phyloP scores from a whole-genome alignment of 1,140 invertebrate species.

The Pinna nobilis region DNA sequence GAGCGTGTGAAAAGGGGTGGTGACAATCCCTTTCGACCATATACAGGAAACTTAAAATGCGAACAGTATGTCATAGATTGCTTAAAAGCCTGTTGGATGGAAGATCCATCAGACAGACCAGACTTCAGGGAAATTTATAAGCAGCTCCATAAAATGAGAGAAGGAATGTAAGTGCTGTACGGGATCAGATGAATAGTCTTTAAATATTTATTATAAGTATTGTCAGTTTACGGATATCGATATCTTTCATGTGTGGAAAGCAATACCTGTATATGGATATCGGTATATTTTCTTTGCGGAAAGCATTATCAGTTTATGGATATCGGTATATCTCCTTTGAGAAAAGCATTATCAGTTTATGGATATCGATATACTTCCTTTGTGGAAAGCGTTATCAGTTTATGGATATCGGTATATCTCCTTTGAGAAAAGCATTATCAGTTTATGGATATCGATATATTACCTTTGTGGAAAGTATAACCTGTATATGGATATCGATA shows the following conservation, averaged over 20 bases:
- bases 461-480: too few species aligned
- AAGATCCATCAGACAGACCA: slow-evolving; percentile 70
- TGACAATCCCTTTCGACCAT: slow-evolving; percentile 73
- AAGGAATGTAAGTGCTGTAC: slow-evolving; percentile 87
- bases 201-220: neutral
- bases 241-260: neutral
- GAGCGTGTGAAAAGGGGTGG: slow-evolving; percentile 38
- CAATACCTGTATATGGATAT: neutral
- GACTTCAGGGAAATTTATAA: slow-evolving; percentile 80
- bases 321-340: too few species aligned
- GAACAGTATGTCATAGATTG: slow-evolving; percentile 62
- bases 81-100: slow-evolving; percentile 73
- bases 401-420: too few species aligned
- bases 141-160: slow-evolving; percentile 86
- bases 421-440: too few species aligned
- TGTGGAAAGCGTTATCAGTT: too few species aligned
- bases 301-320: too few species aligned
- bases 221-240: too few species aligned
- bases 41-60: slow-evolving; percentile 51
- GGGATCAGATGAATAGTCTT: neutral
- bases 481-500: too few species aligned
- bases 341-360: too few species aligned
- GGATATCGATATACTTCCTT: too few species aligned
- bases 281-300: neutral
- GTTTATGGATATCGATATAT: too few species aligned